These are phyloP conservation scores for Cathartes aura DNA, from an alignment of 2,113 vertebrate species.

Conservation along the genomic window DNA sequence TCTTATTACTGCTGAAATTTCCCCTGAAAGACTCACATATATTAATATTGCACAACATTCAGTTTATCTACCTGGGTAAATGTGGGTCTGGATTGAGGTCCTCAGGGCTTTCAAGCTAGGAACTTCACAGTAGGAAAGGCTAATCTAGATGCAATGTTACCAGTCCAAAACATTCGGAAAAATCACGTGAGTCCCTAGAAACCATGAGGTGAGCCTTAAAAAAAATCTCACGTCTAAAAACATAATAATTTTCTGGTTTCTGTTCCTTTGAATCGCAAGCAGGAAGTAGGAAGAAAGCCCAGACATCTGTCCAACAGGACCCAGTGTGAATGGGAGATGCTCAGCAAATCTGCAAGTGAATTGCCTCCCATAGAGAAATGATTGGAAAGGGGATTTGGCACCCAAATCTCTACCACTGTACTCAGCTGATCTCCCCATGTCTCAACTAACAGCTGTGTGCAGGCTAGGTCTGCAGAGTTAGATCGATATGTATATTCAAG, in stretches of 20 bases:
- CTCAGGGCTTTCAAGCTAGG: background rate
- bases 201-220: background rate
- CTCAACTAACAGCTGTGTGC: background rate
- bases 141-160: background rate
- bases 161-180: background rate
- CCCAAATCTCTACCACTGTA: background rate
- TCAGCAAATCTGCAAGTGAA: background rate
- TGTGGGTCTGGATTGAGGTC: background rate
- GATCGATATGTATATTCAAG: background rate
- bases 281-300: background rate
- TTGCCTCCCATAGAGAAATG: background rate
- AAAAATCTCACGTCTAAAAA: background rate
- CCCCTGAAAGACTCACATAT: background rate
- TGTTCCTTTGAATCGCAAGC: background rate
- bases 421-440: fast-evolving
- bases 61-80: background rate
- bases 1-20: background rate
- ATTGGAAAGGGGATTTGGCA: background rate
- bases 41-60: background rate
- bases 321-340: background rate
- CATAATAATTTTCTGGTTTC: background rate
- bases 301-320: background rate
- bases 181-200: background rate
- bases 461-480: background rate
- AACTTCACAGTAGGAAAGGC: background rate